These are phyloP conservation scores for Noctua janthina DNA, from an alignment of 2,888 invertebrate genomes.

Conservation along the genomic window DNA sequence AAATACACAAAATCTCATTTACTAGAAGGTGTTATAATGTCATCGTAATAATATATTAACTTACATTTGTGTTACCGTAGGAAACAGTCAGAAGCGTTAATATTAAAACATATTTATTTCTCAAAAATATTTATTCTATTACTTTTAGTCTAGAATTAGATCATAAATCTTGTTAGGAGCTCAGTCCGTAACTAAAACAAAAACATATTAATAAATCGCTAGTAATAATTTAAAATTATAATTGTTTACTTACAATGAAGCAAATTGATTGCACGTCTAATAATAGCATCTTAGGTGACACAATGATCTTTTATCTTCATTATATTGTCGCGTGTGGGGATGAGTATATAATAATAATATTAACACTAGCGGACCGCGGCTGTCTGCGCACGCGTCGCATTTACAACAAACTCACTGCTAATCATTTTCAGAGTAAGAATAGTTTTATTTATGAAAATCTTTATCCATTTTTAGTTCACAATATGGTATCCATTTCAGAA, in stretches of 20 bases:
- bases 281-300: constrained; percentile 58
- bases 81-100: neutral
- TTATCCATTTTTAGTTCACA: neutral
- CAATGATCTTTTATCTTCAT: constrained; percentile 58
- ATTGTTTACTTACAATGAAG: constrained; percentile 41
- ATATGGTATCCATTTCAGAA: neutral
- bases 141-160: neutral
- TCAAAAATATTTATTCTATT: neutral
- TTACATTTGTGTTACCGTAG: neutral
- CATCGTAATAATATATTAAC: neutral
- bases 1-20: neutral
- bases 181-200: constrained; percentile 2
- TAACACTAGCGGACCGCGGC: constrained; percentile 20
- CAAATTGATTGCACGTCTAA: constrained; percentile 46
- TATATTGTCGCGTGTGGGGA: constrained; percentile 47
- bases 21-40: neutral
- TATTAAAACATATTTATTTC: neutral
- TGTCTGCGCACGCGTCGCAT: constrained; percentile 26
- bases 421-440: constrained; percentile 11
- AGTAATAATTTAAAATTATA: constrained; percentile 28
- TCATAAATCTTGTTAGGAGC: neutral
- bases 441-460: neutral
- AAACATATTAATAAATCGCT: constrained; percentile 10
- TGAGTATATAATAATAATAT: constrained; percentile 48
- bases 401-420: constrained; percentile 9